Conservation (phyloP, 1,140 invertebrate genomes). For the Protaetia brevitarsis region DNA sequence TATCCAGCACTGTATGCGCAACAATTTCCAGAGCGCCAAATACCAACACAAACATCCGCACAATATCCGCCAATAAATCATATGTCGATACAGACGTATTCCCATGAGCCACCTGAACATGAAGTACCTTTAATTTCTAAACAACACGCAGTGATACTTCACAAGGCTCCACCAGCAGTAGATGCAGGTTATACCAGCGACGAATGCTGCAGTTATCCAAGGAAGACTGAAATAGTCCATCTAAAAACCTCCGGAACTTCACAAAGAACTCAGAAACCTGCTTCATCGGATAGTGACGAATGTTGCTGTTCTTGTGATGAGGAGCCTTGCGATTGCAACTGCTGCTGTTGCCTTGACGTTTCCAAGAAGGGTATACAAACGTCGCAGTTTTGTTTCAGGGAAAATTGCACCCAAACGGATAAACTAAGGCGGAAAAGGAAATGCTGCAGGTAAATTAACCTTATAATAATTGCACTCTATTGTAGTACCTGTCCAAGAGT, state of each 20-base stretch:
- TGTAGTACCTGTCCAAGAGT: no score
- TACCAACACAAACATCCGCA: no score
- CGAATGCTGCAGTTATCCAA: background rate
- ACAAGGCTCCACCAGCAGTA: no score
- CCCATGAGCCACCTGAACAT: no score
- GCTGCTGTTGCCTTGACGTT: background rate
- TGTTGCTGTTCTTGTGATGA: slow-evolving; percentile 11
- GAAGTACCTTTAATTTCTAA: no score
- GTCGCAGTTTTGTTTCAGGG: background rate
- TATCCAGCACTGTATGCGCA: no score
- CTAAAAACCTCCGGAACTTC: background rate
- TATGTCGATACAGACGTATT: no score
- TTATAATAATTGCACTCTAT: no score
- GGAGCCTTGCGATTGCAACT: background rate
- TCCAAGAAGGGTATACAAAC: background rate
- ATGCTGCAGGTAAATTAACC: slow-evolving; percentile 4
- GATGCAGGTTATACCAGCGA: no score
- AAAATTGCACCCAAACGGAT: background rate
- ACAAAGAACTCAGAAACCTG: background rate
- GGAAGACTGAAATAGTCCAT: background rate
- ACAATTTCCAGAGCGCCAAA: no score
- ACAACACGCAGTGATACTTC: no score
- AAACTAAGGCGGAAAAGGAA: background rate
- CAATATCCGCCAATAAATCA: no score
- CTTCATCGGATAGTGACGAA: background rate